A percentile compares a stretch with the other conserved stretches of the same genome.
These are phyloP conservation scores for Etheostoma cragini DNA, from an alignment of 2,113 vertebrate genomes.

Conservation along the genomic window DNA sequence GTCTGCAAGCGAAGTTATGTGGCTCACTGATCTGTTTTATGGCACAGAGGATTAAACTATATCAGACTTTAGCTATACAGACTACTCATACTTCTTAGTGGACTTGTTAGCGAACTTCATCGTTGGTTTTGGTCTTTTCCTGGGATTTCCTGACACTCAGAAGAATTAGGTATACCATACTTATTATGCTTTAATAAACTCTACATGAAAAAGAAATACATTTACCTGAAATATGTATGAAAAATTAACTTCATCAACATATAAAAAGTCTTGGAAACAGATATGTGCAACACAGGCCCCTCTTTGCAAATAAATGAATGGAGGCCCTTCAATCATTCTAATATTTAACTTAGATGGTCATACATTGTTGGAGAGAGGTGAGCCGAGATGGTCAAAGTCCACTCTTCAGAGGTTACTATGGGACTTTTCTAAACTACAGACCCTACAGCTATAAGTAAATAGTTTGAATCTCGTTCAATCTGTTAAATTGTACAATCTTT, in stretches of 20 bases:
- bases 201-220: background rate
- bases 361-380: constrained; percentile 46
- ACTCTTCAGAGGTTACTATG: constrained; percentile 28
- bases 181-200: background rate
- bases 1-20: background rate
- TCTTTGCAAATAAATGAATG: constrained; percentile 27
- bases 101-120: background rate
- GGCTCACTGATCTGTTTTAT: background rate
- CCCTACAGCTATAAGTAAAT: background rate
- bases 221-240: background rate
- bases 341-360: constrained; percentile 27
- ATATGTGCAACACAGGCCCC: background rate
- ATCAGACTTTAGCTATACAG: background rate
- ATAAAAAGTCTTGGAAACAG: background rate
- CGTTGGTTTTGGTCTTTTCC: background rate
- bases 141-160: background rate
- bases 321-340: constrained; percentile 7
- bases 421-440: background rate
- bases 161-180: background rate
- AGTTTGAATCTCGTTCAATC: background rate
- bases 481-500: no score
- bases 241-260: background rate
- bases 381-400: constrained; percentile 57
- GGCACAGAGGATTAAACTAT: background rate
- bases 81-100: no score